Percentiles rank a stretch among this genome's conserved stretches.
Evolutionary conservation across 2,888 invertebrate species (phyloP).

Genomic region (Drosophila colorata): DNA sequence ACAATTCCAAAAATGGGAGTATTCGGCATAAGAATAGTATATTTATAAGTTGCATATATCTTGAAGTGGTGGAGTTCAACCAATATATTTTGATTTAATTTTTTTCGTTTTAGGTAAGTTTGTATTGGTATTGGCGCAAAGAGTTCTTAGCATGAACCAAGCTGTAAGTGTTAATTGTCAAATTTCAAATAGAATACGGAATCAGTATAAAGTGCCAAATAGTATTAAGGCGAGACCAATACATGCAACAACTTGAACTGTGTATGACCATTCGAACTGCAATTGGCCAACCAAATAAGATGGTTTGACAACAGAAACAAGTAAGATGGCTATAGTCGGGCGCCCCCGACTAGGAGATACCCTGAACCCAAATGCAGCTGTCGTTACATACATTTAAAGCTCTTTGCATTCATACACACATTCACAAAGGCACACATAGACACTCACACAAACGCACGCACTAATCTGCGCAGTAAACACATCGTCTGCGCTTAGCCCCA

Average conservation of each 20-base stretch:
- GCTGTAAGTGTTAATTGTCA: constrained; percentile 63
- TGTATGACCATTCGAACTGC: constrained; percentile 19
- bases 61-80: neutral
- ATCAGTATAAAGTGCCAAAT: constrained; percentile 29
- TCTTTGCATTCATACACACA: too few relatives aligned
- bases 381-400: too few relatives aligned
- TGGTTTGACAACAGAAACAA: constrained; percentile 30
- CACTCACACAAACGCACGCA: too few relatives aligned
- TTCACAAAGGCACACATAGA: too few relatives aligned
- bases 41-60: constrained; percentile 6
- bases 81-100: constrained; percentile 37
- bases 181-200: constrained; percentile 35
- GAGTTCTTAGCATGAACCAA: constrained; percentile 66
- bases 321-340: too few relatives aligned
- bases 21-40: constrained; percentile 20
- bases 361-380: too few relatives aligned
- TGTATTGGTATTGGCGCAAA: constrained; percentile 57
- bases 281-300: constrained; percentile 27
- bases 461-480: too few relatives aligned
- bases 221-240: constrained; percentile 33
- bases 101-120: constrained; percentile 78
- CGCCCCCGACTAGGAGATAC: too few relatives aligned
- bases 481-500: too few relatives aligned
- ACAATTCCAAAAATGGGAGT: constrained; percentile 3
- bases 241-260: constrained; percentile 1